Conservation (phyloP, 1,140 invertebrate genomes). For the Charaxes varanes region DNA sequence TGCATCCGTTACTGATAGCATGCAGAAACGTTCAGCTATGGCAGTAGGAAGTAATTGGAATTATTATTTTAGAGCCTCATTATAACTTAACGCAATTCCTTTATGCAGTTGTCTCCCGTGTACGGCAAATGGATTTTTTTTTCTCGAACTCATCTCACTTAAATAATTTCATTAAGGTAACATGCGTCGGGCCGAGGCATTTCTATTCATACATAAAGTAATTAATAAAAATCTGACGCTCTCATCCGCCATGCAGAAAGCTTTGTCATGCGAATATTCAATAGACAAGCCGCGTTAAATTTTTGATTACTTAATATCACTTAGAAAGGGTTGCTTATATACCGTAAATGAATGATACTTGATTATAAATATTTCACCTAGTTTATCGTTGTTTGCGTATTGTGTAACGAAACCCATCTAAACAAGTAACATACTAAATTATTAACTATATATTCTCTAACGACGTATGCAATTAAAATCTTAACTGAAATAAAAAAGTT, state of each 20-base stretch:
- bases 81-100: constrained; percentile 38
- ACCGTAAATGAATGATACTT: no score
- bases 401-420: neutral
- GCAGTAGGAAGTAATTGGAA: neutral
- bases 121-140: constrained; percentile 11
- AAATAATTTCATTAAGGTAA: constrained; percentile 52
- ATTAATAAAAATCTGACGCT: constrained; percentile 58
- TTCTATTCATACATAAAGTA: constrained; percentile 63
- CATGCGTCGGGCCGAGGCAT: constrained; percentile 69
- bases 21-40: constrained; percentile 60
- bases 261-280: constrained; percentile 65
- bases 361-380: no score
- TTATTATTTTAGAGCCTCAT: constrained; percentile 14
- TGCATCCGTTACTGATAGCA: constrained; percentile 53
- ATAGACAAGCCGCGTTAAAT: constrained; percentile 44
- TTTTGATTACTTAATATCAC: no score
- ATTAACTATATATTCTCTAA: constrained; percentile 10
- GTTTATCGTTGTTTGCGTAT: no score
- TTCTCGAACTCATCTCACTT: constrained; percentile 23
- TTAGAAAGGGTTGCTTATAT: no score
- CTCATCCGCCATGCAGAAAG: constrained; percentile 69
- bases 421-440: constrained; percentile 1
- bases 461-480: constrained; percentile 7
- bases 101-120: constrained; percentile 40
- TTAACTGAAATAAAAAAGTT: no score